These are phyloP conservation scores for Hapalemur alaotrensis DNA, from an alignment of 2,797 vertebrate genomes.

Conservation along the genomic window DNA sequence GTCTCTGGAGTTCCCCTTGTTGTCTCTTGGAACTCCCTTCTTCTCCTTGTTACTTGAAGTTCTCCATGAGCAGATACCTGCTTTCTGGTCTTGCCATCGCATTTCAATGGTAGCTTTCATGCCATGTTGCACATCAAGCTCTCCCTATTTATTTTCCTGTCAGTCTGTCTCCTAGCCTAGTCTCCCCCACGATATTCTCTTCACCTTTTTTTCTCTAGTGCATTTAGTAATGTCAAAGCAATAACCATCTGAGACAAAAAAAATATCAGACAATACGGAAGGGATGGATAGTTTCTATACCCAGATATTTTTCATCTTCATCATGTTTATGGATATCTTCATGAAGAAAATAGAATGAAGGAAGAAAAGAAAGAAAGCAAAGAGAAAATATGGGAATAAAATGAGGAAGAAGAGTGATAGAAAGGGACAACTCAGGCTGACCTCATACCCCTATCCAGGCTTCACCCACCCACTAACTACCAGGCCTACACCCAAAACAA, in stretches of 20 bases:
- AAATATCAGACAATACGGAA: background rate
- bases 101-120: background rate
- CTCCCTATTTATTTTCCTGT: background rate
- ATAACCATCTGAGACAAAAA: background rate
- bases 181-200: accelerated
- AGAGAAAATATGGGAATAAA: background rate
- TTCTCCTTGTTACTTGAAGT: background rate
- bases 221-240: background rate
- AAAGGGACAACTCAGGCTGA: background rate
- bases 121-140: background rate
- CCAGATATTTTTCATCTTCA: background rate
- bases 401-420: background rate
- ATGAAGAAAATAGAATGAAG: background rate
- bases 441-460: background rate
- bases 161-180: background rate
- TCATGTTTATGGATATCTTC: background rate
- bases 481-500: no score
- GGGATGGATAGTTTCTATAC: background rate
- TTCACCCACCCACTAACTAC: background rate
- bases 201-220: background rate
- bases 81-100: background rate
- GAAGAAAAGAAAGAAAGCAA: background rate
- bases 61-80: background rate
- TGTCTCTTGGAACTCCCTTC: background rate
- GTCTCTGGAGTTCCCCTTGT: background rate